Percentiles rank a stretch among this genome's conserved stretches.
These are phyloP conservation scores for Parasteatoda tepidariorum DNA, from an alignment of 1,140 invertebrate genomes.

Conservation along the genomic window DNA sequence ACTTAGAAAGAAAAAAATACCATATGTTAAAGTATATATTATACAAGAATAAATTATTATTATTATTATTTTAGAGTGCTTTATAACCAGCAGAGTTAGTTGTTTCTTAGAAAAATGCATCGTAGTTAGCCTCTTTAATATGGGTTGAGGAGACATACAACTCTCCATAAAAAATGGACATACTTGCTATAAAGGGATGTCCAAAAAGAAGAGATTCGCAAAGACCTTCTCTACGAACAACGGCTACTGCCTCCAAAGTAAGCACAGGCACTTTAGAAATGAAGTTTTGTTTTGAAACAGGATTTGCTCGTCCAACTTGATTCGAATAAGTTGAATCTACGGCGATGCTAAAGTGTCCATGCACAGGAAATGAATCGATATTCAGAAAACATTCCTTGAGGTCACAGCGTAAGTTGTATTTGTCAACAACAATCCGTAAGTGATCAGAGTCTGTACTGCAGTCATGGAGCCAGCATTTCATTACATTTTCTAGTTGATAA, in stretches of 20 bases:
- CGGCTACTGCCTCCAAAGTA: neutral
- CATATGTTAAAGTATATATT: no score
- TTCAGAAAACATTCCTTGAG: constrained; percentile 29
- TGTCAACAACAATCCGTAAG: constrained; percentile 3
- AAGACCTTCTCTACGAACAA: constrained; percentile 19
- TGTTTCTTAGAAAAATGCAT: no score
- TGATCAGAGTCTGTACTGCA: constrained; percentile 47
- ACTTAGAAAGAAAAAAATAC: no score
- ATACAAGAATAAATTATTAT: no score
- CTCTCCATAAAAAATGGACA: no score
- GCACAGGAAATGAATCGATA: neutral
- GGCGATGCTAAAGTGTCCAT: constrained; percentile 10
- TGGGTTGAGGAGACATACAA: no score
- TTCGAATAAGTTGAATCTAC: neutral
- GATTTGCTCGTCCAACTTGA: neutral
- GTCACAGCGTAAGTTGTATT: constrained; percentile 11
- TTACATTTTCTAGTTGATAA: constrained; percentile 17
- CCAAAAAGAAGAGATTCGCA: constrained; percentile 51
- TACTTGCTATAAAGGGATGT: constrained; percentile 22
- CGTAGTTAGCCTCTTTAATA: no score
- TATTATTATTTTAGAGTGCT: no score
- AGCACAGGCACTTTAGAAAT: constrained; percentile 21
- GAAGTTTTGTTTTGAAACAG: neutral
- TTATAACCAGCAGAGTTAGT: no score
- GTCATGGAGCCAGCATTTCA: constrained; percentile 42